phyloP scores from a whole-genome alignment of 30 jellyfish, hydroid and myxozoan species.

The Aurelia aurita region DNA sequence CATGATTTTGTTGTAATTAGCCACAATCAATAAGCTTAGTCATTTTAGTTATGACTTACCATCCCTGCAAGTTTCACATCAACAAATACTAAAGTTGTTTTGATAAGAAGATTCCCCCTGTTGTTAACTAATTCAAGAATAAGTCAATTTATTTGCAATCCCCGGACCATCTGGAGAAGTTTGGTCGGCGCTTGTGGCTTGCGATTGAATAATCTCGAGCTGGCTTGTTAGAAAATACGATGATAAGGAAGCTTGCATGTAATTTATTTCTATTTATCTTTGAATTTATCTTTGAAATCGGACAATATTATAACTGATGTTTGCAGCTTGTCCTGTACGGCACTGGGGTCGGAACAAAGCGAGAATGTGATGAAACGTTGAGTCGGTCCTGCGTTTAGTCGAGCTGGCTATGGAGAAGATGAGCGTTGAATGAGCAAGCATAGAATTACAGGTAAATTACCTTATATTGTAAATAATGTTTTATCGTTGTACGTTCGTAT shows the following conservation, averaged over 20 bases:
- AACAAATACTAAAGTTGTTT: too few species aligned
- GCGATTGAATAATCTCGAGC: constrained; percentile 45
- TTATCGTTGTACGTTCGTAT: too few species aligned
- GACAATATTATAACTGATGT: constrained; percentile 45
- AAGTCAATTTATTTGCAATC: constrained; percentile 8
- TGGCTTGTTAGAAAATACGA: constrained; percentile 44
- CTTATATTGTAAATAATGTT: neutral
- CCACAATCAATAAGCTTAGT: neutral
- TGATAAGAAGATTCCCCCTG: constrained; percentile 16
- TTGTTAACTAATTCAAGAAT: constrained; percentile 13
- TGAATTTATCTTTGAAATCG: constrained; percentile 11
- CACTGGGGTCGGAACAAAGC: too few species aligned
- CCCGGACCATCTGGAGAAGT: constrained; percentile 59
- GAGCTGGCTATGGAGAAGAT: neutral
- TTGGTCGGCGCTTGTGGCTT: constrained; percentile 46
- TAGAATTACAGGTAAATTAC: neutral
- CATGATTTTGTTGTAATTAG: neutral
- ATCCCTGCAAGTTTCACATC: neutral
- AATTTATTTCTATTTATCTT: constrained; percentile 52
- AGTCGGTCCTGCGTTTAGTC: neutral
- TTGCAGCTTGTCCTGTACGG: constrained; percentile 49
- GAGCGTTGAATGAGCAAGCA: neutral
- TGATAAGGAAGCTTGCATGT: constrained; percentile 33
- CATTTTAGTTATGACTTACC: neutral
- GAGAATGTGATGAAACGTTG: neutral